Percentiles rank a stretch among this genome's conserved stretches.
These are phyloP conservation scores for Furcifer pardalis DNA, from an alignment of 2,797 vertebrate species.

Conservation along the genomic window DNA sequence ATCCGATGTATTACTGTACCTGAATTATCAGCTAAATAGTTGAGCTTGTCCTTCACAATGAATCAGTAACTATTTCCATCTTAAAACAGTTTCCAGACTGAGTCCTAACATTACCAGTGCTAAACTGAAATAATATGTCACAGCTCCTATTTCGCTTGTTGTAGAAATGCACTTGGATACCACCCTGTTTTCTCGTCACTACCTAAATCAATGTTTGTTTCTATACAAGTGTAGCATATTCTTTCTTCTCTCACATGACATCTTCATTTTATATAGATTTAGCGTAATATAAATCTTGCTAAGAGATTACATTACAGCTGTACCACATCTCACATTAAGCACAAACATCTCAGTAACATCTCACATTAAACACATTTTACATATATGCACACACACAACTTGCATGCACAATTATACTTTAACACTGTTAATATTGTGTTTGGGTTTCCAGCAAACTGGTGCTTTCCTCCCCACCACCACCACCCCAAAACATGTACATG, in stretches of 20 bases:
- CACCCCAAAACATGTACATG: slow-evolving; percentile 6
- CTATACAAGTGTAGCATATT: background rate
- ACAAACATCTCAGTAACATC: background rate
- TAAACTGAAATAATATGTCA: background rate
- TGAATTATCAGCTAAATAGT: background rate
- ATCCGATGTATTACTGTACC: no score
- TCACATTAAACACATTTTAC: background rate
- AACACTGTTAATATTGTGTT: background rate
- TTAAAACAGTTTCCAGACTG: background rate
- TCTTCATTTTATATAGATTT: background rate
- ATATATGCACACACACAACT: no score
- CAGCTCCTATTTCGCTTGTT: background rate
- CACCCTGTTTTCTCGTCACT: background rate
- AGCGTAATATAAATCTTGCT: background rate
- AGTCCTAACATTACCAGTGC: background rate
- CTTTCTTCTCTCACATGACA: background rate
- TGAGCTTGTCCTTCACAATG: background rate
- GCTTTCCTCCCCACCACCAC: no score
- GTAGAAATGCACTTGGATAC: background rate
- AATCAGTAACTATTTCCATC: background rate
- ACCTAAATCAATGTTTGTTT: background rate
- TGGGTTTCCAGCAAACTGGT: background rate
- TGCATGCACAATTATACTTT: background rate
- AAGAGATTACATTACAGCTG: background rate
- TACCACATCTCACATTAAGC: background rate